Conservation (phyloP, 2,888 invertebrate species). For the Leptinotarsa tumamoca region DNA sequence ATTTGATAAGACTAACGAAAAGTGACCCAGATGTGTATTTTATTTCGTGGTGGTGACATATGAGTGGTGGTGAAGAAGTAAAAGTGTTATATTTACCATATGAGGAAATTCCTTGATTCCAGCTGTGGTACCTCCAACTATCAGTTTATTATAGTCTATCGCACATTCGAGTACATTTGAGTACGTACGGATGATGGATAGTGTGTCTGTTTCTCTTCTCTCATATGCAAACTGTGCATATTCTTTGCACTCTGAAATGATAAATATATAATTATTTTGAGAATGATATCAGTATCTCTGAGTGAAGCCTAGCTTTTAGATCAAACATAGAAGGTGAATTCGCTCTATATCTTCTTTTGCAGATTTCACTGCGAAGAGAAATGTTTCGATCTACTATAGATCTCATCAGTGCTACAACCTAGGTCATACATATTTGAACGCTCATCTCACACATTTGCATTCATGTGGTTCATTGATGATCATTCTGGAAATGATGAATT, state of each 20-base stretch:
- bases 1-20: no score
- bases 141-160: slow-evolving; percentile 53
- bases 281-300: background rate
- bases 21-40: background rate
- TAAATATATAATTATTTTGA: background rate
- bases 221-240: background rate
- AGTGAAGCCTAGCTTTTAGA: background rate
- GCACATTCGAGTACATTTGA: slow-evolving; percentile 23
- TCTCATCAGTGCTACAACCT: no score
- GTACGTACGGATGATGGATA: background rate
- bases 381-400: no score
- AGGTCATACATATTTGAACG: no score
- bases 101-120: slow-evolving; percentile 70
- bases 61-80: background rate
- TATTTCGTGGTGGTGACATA: background rate
- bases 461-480: no score
- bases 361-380: no score
- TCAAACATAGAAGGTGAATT: background rate
- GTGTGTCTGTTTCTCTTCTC: background rate
- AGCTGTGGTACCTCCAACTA: slow-evolving; percentile 64
- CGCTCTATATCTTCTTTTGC: no score
- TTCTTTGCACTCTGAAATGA: background rate
- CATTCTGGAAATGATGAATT: no score
- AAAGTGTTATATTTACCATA: slow-evolving; percentile 65
- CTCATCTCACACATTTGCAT: no score